Percentiles rank a stretch among this genome's conserved stretches.
phyloP scores from a whole-genome alignment of 1,140 invertebrate species.

The Temnothorax curvispinosus region DNA sequence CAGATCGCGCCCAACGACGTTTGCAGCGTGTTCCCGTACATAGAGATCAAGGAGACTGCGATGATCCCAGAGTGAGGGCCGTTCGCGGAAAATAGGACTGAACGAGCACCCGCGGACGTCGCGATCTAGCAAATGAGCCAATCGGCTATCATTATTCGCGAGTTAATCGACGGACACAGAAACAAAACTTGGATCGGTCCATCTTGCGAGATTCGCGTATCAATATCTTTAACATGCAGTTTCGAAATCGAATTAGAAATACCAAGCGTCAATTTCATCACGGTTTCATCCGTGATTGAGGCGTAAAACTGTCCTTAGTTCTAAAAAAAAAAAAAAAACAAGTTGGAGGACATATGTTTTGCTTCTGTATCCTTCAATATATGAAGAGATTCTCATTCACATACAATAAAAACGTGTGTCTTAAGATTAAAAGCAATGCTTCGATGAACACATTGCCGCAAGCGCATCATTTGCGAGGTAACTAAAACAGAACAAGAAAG shows the following conservation, averaged over 20 bases:
- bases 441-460: not conserved
- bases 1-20: constrained; percentile 61
- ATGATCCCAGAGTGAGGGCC: not conserved
- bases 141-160: not conserved
- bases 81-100: not conserved
- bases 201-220: not conserved
- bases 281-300: not conserved
- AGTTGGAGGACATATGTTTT: not conserved
- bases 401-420: constrained; percentile 29
- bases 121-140: not conserved
- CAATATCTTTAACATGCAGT: not conserved
- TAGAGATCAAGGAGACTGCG: constrained; percentile 37
- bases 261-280: not conserved
- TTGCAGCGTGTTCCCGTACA: constrained; percentile 71
- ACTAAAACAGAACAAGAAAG: not conserved
- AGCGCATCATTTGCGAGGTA: constrained; percentile 11
- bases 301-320: not conserved
- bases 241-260: not conserved
- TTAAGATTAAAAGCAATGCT: constrained; percentile 27
- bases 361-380: constrained; percentile 15
- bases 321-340: not conserved
- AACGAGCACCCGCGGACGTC: not conserved
- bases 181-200: not conserved
- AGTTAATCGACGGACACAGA: not conserved
- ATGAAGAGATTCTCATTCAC: constrained; percentile 5